phyloP scores from a whole-genome alignment of 2,113 vertebrate genomes.

The Passer montanus region DNA sequence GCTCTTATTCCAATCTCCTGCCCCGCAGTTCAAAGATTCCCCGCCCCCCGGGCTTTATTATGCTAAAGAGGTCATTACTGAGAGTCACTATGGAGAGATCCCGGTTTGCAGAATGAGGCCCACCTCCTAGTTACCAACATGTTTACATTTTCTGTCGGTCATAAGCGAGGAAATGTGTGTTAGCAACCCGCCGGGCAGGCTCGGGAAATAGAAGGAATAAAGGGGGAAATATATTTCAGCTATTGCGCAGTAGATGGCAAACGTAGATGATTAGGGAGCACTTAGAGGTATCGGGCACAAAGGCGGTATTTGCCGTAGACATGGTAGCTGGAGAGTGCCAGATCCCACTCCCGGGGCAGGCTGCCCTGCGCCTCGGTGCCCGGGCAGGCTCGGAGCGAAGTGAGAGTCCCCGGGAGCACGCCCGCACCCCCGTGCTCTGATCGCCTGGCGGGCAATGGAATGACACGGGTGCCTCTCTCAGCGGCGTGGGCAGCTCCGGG shows the following conservation, averaged over 20 bases:
- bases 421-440: neutral
- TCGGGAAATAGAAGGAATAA: neutral
- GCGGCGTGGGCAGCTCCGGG: neutral
- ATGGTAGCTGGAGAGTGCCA: neutral
- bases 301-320: neutral
- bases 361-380: neutral
- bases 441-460: neutral
- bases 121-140: conserved; percentile 54
- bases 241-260: neutral
- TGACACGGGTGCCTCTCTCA: neutral
- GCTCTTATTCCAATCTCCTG: conserved; percentile 2
- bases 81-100: conserved; percentile 59
- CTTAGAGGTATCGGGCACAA: neutral
- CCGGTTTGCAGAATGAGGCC: neutral
- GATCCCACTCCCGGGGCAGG: neutral
- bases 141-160: conserved; percentile 63
- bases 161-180: conserved; percentile 56
- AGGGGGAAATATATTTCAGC: neutral
- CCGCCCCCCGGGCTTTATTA: conserved; percentile 48
- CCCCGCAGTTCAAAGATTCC: conserved; percentile 47
- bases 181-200: conserved; percentile 26
- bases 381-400: neutral
- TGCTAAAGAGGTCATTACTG: conserved; percentile 55
- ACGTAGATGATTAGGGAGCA: neutral
- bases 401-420: neutral